Percentiles rank a stretch among this genome's conserved stretches.
These are phyloP conservation scores for Drosophila vallismaia DNA, from an alignment of 2,888 invertebrate species.

Conservation along the genomic window DNA sequence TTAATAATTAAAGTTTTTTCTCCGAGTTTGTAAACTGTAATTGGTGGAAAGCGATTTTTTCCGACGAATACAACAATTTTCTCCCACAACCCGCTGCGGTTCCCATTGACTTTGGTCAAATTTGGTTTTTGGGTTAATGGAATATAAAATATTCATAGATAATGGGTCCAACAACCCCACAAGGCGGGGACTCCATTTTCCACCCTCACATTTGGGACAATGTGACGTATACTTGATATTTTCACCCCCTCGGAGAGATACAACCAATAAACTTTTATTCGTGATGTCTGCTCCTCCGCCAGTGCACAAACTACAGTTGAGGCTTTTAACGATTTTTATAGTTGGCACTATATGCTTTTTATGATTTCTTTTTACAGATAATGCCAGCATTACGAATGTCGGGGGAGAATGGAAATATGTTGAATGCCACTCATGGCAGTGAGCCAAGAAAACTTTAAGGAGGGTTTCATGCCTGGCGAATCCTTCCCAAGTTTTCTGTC, in stretches of 20 bases:
- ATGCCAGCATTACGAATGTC: conserved; percentile 34
- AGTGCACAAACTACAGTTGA: conserved; percentile 10
- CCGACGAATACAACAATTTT: not conserved
- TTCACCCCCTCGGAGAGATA: conserved; percentile 12
- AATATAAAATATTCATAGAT: conserved; percentile 23
- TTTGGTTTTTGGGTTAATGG: not conserved
- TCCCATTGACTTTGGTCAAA: not conserved
- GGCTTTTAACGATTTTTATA: conserved; percentile 21
- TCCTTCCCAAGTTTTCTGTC: not conserved
- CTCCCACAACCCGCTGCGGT: not conserved
- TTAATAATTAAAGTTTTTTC: not conserved
- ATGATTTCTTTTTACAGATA: conserved; percentile 43
- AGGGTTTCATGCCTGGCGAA: conserved; percentile 13
- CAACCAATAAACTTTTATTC: conserved; percentile 22
- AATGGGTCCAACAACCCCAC: conserved; percentile 14
- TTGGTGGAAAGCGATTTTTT: not conserved
- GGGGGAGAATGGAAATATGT: conserved; percentile 8
- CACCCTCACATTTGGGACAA: conserved; percentile 3
- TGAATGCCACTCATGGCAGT: conserved; percentile 7
- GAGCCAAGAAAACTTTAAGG: conserved; percentile 7
- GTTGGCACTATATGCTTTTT: conserved; percentile 17
- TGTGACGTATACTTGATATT: conserved; percentile 15
- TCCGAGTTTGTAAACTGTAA: not conserved
- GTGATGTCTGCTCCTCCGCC: not conserved
- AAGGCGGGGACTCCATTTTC: conserved; percentile 5